Evolutionary conservation across 2,113 vertebrate genomes (phyloP).

Genomic region (Triplophysa tibetana): DNA sequence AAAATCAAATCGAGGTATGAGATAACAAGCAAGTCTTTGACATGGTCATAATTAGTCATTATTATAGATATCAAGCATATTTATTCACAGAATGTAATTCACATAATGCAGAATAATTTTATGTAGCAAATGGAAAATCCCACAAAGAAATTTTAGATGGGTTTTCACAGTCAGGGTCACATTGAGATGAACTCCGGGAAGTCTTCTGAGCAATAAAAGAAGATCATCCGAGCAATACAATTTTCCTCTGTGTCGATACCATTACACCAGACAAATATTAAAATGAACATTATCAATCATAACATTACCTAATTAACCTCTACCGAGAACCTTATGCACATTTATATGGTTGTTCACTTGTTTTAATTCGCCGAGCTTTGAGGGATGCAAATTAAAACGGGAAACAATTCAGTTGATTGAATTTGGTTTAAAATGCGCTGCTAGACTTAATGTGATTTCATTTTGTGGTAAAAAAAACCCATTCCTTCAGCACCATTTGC

Average conservation of each 20-base stretch:
- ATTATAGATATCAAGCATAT: no score
- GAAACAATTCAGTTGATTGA: slow-evolving; percentile 32
- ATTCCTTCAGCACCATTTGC: neutral
- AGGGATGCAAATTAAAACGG: slow-evolving; percentile 25
- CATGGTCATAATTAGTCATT: no score
- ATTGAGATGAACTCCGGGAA: no score
- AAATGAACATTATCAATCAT: neutral
- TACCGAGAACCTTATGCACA: neutral
- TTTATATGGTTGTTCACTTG: neutral
- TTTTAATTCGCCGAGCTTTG: slow-evolving; percentile 10
- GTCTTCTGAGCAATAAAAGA: no score
- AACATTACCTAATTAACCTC: neutral
- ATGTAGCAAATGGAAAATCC: no score
- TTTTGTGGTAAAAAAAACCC: neutral
- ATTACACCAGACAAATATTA: neutral
- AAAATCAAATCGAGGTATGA: no score
- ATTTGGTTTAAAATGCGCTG: slow-evolving; percentile 12
- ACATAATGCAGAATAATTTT: no score
- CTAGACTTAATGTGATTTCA: slow-evolving; percentile 11
- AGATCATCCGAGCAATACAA: neutral
- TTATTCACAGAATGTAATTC: no score
- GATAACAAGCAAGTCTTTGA: no score
- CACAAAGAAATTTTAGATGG: no score
- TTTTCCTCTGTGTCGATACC: neutral
- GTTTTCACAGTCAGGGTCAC: no score